Evolutionary conservation across 2,113 vertebrate species (phyloP), one percentile per base, ranked within the genome.

Genomic region (Corynorhinus townsendii): DNA sequence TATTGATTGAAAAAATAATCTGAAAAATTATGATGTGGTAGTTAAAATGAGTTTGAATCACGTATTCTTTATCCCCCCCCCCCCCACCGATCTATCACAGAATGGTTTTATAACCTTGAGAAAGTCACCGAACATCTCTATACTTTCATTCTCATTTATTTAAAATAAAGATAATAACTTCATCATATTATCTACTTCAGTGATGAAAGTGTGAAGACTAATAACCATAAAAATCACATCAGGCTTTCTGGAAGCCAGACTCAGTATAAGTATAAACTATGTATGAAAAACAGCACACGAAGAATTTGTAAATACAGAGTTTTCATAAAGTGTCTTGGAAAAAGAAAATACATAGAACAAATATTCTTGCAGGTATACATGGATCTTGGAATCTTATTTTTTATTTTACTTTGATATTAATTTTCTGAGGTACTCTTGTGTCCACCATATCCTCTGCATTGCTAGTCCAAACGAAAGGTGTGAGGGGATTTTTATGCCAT

Each of bases 151-250:
- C 30, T 93, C 83, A 73, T 93, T 69, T 94, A 88, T 93, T 83
- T 90, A 93, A 95, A 95, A 93, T 94, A 84, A 93, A 95, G 81
- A 89, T 86, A 95, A 96, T 76, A 90, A 94, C 45, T 79, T 96
- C 47, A 95, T 8, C 69, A 80, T 90, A 90, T 95, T 96, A 94
- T 80, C 69, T 92, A 75, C 54, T 89, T 85, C 86, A 92, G 40
- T 96, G 90, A 95, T 89, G 86, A 97, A 81, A 83, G 54, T 85
- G 33, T 94, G 73, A 91, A 93, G 62, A 85, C 71, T 89, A 89
- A 95, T 89, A 81, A 86, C 62, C 66, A 79, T 90, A 93, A 95
- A 96, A 87, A 71, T 40, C 11, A 54, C 68, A 95, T 90, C 79
- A 88, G 40, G 5, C 73, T 95, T 90, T 86, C 59, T 64, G 73